These are phyloP conservation scores for Pelecanoides urinatrix DNA, from an alignment of 2,113 vertebrate species.

Conservation along the genomic window DNA sequence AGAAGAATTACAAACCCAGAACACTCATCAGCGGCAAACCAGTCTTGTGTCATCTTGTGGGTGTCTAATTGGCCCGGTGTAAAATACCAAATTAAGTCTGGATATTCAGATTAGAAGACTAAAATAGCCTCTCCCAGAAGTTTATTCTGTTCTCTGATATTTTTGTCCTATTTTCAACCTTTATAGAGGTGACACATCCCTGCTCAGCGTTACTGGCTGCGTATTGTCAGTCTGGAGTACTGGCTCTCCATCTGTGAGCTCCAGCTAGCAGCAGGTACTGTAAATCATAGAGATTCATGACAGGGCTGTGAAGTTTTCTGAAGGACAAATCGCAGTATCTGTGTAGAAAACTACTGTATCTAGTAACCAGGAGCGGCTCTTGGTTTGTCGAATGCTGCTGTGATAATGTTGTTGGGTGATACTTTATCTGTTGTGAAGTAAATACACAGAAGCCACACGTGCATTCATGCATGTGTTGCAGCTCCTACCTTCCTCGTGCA, in stretches of 20 bases:
- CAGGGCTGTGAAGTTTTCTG: conserved; percentile 57
- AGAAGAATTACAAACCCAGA: neutral
- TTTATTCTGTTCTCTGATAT: conserved; percentile 53
- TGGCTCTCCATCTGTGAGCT: conserved; percentile 66
- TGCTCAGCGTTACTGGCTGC: conserved; percentile 39
- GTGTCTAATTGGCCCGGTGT: neutral
- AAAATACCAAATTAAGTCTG: conserved; percentile 51
- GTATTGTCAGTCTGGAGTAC: conserved; percentile 63
- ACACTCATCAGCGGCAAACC: neutral
- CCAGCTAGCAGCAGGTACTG: conserved; percentile 65
- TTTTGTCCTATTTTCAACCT: conserved; percentile 68
- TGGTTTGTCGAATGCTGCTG: neutral
- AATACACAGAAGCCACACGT: neutral
- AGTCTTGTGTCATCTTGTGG: conserved; percentile 25
- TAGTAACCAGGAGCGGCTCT: neutral
- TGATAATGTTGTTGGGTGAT: neutral
- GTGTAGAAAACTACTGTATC: neutral
- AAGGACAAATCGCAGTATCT: conserved; percentile 39
- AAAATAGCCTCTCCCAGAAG: conserved; percentile 48
- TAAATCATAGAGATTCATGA: conserved; percentile 69
- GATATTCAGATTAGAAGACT: conserved; percentile 10
- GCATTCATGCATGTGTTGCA: neutral
- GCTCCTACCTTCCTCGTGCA: neutral
- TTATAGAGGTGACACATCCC: conserved; percentile 61
- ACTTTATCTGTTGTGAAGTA: neutral